Percentiles rank a stretch among this genome's conserved stretches.
Conservation (phyloP, 2,797 vertebrate species). For the Arnoldichthys spilopterus region DNA sequence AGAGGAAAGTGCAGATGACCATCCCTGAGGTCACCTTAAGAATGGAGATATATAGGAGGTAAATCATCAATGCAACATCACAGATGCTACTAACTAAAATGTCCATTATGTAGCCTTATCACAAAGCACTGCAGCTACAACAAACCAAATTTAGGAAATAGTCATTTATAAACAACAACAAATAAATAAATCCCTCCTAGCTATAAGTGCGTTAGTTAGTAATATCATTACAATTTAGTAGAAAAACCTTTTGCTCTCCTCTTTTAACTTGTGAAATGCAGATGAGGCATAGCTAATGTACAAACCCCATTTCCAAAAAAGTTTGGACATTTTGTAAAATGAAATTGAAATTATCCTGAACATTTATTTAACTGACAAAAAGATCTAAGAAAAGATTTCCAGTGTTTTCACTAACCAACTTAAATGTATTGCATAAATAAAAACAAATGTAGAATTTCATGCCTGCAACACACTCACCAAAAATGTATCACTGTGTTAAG, state of each 20-base stretch:
- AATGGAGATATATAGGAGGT: constrained; percentile 31
- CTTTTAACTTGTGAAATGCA: background rate
- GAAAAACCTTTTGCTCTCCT: background rate
- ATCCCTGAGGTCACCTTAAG: constrained; percentile 93
- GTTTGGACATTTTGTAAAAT: no score
- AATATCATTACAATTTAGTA: background rate
- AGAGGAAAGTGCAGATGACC: constrained; percentile 97
- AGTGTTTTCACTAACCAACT: no score
- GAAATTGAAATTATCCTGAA: no score
- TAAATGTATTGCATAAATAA: no score
- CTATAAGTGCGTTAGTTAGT: background rate
- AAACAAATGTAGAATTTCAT: no score
- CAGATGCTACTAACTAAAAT: background rate
- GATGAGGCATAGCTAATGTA: no score
- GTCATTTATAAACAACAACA: background rate
- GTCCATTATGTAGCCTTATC: background rate
- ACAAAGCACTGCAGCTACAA: background rate
- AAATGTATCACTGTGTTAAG: no score
- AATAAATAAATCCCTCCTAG: background rate
- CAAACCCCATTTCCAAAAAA: no score
- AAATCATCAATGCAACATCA: background rate
- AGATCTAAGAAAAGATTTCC: no score
- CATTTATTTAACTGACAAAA: no score
- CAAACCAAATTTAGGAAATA: background rate
- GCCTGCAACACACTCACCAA: no score